These are phyloP conservation scores for Nesoenas mayeri DNA, from an alignment of 2,113 vertebrate species.

Conservation along the genomic window DNA sequence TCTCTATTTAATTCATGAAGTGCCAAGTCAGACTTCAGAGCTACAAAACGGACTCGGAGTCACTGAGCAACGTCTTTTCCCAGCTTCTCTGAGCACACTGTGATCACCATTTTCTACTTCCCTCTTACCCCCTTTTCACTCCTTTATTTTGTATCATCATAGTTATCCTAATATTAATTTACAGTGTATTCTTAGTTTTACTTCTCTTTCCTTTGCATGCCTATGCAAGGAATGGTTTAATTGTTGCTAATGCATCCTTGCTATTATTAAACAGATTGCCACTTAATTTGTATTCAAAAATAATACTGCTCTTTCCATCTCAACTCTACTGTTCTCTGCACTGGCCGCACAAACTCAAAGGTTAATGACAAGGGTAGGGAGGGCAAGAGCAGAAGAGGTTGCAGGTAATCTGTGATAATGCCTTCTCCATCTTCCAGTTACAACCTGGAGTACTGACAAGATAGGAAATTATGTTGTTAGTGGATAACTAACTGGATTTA, in stretches of 20 bases:
- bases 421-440: not conserved
- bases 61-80: not conserved
- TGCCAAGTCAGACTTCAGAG: not conserved
- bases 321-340: not conserved
- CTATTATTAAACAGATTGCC: not conserved
- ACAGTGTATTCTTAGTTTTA: not conserved
- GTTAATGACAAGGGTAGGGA: not conserved
- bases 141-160: not conserved
- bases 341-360: not conserved
- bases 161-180: not conserved
- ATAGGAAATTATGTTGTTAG: rapidly evolving
- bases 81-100: not conserved
- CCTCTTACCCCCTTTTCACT: not conserved
- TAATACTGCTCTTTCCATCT: not conserved
- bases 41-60: not conserved
- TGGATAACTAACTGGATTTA: not conserved
- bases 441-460: not conserved
- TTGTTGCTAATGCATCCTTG: not conserved
- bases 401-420: not conserved
- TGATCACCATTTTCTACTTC: not conserved
- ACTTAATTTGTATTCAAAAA: not conserved
- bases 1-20: not conserved
- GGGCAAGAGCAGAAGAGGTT: not conserved
- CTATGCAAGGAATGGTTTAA: not conserved
- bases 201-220: not conserved